Percentiles rank a stretch among this genome's conserved stretches.
phyloP scores from a whole-genome alignment of 2,888 invertebrate species.

The Drosophila robusta region DNA sequence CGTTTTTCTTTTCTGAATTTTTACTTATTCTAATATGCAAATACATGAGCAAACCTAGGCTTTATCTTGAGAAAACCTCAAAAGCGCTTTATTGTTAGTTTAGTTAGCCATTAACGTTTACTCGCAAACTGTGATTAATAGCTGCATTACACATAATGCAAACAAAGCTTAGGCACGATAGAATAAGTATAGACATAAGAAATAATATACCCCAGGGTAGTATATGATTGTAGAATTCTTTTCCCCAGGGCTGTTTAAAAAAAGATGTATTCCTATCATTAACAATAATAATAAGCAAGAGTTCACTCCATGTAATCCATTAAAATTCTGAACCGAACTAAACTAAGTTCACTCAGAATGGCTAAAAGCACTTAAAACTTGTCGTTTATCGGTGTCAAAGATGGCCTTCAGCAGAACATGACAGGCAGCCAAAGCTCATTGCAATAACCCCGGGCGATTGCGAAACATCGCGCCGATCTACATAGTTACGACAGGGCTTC shows the following conservation, averaged over 20 bases:
- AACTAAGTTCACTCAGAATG: background rate
- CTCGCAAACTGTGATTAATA: background rate
- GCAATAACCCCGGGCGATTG: constrained; percentile 20
- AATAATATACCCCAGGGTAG: too few species aligned
- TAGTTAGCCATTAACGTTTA: constrained; percentile 1
- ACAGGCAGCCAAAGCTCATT: constrained; percentile 30
- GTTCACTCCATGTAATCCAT: background rate
- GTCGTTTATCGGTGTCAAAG: constrained; percentile 17
- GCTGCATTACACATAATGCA: background rate
- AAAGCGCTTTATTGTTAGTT: background rate
- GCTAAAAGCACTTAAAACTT: constrained; percentile 14
- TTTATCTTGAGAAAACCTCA: background rate
- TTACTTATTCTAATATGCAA: background rate
- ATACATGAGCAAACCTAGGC: background rate
- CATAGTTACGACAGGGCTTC: constrained; percentile 30
- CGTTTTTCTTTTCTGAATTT: background rate
- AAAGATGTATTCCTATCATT: background rate
- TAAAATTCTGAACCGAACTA: background rate
- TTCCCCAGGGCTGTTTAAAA: too few species aligned
- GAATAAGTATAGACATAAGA: too few species aligned
- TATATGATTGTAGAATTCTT: too few species aligned
- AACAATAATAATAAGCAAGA: too few species aligned
- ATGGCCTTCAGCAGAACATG: constrained; percentile 49
- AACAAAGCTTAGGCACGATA: background rate
- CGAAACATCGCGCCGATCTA: constrained; percentile 46